Evolutionary conservation across 23 tunicate genomes (phyloP), one percentile per base, ranked within the genome.

Genomic region (Ciona savignyi): DNA sequence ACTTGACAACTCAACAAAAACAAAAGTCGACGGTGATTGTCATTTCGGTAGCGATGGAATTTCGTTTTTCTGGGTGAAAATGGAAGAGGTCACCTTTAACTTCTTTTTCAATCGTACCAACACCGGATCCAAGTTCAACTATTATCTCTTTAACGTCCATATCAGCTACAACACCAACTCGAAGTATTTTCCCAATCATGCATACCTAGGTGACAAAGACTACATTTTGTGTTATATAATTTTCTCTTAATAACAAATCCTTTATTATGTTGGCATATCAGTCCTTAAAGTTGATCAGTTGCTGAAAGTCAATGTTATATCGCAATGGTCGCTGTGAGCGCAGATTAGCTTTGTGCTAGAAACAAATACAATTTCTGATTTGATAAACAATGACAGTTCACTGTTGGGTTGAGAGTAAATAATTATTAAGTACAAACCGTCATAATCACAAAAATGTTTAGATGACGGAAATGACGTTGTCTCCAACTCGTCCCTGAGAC

Each of bases 111-210:
- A 84, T 63, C 78, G 77, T 62, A 74, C 72, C 51, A 69, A 78
- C 64, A 63, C 65, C 34, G 73, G 78, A 2, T 32, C 3, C 56
- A 64, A 30, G 25, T 80, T 74, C 64, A 32, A 76, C 28, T 80
- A 62, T 64, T 23, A 66, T 24, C 76, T 88, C 86, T 23, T 33
- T 4, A 71, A 15, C 22, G 71, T 77, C 23, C 35, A 31, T 30
- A 32, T 81, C 1, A 19, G 29, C 15, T 91, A 91, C 77, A 51
- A 75, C 23, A 25, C 87, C 0, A 62, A 74, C 11, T 84, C 97
- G 21, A 80, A 74, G 60, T 91, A 80, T 66, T 85, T 91, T 35
- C 97, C 97, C 24, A 91, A 91, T 66, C 97, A 90, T 74, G 84
- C 73, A 27, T 73, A 73, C 60, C 75, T 33, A 32, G 74, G 74